Conservation (phyloP, 1,140 invertebrate species). For the Aphelenchoides avenae region DNA sequence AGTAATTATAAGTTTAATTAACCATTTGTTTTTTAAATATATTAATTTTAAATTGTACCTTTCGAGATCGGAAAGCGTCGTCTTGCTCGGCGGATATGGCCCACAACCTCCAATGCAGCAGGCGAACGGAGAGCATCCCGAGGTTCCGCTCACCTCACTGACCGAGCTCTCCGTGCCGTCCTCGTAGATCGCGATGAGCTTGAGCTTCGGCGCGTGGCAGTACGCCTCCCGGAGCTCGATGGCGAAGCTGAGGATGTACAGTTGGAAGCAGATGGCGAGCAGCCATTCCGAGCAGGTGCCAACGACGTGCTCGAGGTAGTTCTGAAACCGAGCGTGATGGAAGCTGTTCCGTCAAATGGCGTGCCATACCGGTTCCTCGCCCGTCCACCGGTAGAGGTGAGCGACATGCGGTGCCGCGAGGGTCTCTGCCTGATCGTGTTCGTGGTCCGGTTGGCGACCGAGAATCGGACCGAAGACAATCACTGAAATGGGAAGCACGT, state of each 20-base stretch:
- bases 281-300: conserved; percentile 61
- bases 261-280: conserved; percentile 59
- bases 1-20: conserved; percentile 55
- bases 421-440: conserved; percentile 5
- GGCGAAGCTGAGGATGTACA: conserved; percentile 60
- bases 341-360: conserved; percentile 18
- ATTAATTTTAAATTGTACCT: too few relatives aligned
- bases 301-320: conserved; percentile 59
- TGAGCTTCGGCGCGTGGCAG: conserved; percentile 45
- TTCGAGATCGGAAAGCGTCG: too few relatives aligned
- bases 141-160: too few relatives aligned
- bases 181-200: conserved; percentile 25
- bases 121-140: too few relatives aligned
- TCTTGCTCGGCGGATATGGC: too few relatives aligned
- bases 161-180: not conserved
- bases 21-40: too few relatives aligned
- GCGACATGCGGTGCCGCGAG: too few relatives aligned
- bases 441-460: conserved; percentile 11
- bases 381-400: conserved; percentile 38
- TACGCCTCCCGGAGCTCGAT: conserved; percentile 27
- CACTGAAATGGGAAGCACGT: conserved; percentile 20
- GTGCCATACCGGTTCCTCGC: conserved; percentile 18
- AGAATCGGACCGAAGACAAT: conserved; percentile 50
- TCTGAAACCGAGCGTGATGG: conserved; percentile 50
- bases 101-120: too few relatives aligned